These are phyloP conservation scores for Leptura quadrifasciata DNA, from an alignment of 2,888 invertebrate species.

Conservation along the genomic window DNA sequence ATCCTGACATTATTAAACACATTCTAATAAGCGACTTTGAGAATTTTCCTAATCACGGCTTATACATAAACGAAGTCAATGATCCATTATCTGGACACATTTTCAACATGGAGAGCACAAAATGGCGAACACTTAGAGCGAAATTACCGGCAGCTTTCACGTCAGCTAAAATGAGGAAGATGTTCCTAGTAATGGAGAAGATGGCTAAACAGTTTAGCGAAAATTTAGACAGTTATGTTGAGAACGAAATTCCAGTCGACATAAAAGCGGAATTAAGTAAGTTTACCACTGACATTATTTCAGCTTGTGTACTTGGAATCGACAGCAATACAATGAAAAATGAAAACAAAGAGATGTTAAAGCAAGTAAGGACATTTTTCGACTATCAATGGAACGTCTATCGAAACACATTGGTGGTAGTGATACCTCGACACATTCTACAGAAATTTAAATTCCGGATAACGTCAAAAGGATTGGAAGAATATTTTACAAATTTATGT, in stretches of 20 bases:
- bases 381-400: constrained; percentile 58
- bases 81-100: constrained; percentile 73
- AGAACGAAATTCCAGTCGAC: constrained; percentile 36
- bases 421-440: constrained; percentile 56
- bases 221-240: constrained; percentile 43
- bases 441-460: constrained; percentile 58
- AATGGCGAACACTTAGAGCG: constrained; percentile 70
- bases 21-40: constrained; percentile 78
- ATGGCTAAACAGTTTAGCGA: constrained; percentile 45
- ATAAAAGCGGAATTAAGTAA: constrained; percentile 56
- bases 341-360: constrained; percentile 73
- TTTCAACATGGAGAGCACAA: constrained; percentile 70
- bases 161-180: constrained; percentile 70
- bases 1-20: constrained; percentile 66
- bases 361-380: constrained; percentile 58
- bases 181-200: constrained; percentile 63
- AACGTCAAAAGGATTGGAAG: constrained; percentile 57
- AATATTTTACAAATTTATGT: constrained; percentile 73
- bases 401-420: constrained; percentile 55
- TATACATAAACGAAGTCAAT: constrained; percentile 51
- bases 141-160: constrained; percentile 63
- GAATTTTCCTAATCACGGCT: constrained; percentile 61
- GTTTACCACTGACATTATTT: constrained; percentile 78
- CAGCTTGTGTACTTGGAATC: constrained; percentile 78
- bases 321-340: constrained; percentile 77